Base-by-base conservation (phyloP, 1,140 invertebrate species). In the Bombus cullumanus region DNA sequence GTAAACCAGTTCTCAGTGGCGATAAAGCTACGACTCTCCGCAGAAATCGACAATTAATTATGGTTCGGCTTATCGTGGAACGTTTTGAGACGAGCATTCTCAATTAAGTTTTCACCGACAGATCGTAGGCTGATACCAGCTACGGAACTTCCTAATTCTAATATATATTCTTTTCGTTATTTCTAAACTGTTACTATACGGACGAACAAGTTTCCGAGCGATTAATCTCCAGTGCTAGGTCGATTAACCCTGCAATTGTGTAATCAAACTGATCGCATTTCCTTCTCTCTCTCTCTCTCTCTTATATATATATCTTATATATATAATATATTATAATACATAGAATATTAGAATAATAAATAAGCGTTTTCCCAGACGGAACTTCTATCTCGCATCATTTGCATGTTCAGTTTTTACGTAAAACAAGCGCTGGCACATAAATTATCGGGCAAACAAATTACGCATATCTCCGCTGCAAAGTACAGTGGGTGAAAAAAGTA, bases 1-100 rank as follows among this genome's bases (percentile, higher is more conserved):
- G 25, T 31, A 85, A 85, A 80, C 83, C 77, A 85, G 83, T 85
- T 85, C 28, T 43, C 9, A 47, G 18, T 9, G 28, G 47, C 37
- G 64, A 62, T 79, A 53, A 79, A 62, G 28, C 53, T 13, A 6
- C n/a, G 34, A 47, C 39, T 43, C 68, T 39, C 0, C 59, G 22
- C 22, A 78, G 68, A 59, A 72, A 79, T 72, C 43, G 53, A 37
- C 39, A 84, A 84, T 84, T 68, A 71, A 72, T 47, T 79, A 69
- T 57, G n/a, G 8, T 66, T 8, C 18, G 37, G 31, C 22, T 84
- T 39, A 41, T 68, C 73, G 69, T 3, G n/a, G 9, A 28, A 9
- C 12, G 2, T 47, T 31, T 12, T 22, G 57, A 18, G 25, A 64
- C 13, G 39, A 28, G 25, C 25, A n/a, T 22, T 69, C 37, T 9